Percentiles rank a stretch among this genome's conserved stretches.
Conservation (phyloP, 1,140 invertebrate species). For the Hyles euphorbiae region DNA sequence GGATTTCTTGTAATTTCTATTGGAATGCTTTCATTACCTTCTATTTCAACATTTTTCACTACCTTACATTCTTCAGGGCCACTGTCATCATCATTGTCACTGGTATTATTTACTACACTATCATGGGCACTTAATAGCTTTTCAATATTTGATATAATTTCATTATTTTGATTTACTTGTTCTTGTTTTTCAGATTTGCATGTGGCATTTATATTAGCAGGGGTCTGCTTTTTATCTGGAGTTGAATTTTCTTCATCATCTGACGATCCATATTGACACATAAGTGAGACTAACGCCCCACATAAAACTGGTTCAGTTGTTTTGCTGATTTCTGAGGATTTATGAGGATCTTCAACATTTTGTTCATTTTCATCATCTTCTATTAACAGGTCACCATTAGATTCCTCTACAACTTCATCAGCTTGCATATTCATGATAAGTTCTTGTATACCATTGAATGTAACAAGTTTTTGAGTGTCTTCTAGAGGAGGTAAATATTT, state of each 20-base stretch:
- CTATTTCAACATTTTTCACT: conserved; percentile 14
- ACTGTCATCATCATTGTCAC: conserved; percentile 58
- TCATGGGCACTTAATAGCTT: not conserved
- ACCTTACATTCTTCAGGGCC: conserved; percentile 59
- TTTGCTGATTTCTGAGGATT: conserved; percentile 14
- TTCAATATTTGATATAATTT: conserved; percentile 15
- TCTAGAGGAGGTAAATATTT: conserved; percentile 21
- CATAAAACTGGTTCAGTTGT: conserved; percentile 49
- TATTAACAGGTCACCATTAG: conserved; percentile 27
- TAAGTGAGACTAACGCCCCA: conserved; percentile 72
- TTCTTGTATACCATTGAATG: conserved; percentile 51
- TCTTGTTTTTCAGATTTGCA: conserved; percentile 4
- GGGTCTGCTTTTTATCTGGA: conserved; percentile 3
- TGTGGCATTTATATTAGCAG: conserved; percentile 10
- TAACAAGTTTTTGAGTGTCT: conserved; percentile 38
- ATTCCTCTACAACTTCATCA: conserved; percentile 23
- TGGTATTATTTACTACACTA: conserved; percentile 20
- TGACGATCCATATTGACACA: conserved; percentile 73
- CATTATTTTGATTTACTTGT: conserved; percentile 16
- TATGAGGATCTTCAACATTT: conserved; percentile 8
- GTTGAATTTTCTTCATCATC: conserved; percentile 55
- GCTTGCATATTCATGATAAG: conserved; percentile 32
- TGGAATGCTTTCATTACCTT: conserved; percentile 8
- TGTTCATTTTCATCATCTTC: conserved; percentile 51
- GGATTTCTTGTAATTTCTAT: not conserved